phyloP scores from a whole-genome alignment of 2,888 invertebrate species.

The Sinohyriopsis cumingii region DNA sequence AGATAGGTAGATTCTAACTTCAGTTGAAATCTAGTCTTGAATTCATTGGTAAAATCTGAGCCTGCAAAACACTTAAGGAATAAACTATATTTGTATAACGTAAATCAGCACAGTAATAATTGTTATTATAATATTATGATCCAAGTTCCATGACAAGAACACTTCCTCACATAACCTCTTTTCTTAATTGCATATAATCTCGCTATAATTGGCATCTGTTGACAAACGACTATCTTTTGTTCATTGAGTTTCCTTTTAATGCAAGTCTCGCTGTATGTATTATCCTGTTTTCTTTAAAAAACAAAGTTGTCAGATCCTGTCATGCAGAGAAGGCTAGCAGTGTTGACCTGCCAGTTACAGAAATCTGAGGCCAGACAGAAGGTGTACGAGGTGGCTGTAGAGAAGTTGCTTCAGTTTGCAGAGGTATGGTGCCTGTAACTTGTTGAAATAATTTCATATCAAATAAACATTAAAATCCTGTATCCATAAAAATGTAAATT shows the following conservation, averaged over 20 bases:
- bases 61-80: neutral
- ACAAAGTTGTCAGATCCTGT: slow-evolving; percentile 34
- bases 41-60: no score
- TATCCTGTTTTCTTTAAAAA: no score
- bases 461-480: neutral
- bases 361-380: slow-evolving; percentile 66
- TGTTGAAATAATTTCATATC: neutral
- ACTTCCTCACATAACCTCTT: no score
- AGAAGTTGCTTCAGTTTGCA: slow-evolving; percentile 65
- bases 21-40: no score
- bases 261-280: no score
- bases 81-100: neutral
- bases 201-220: no score
- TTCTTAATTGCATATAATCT: no score
- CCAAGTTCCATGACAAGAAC: no score
- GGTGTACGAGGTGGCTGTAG: slow-evolving; percentile 69
- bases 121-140: neutral
- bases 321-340: slow-evolving; percentile 61
- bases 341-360: slow-evolving; percentile 66
- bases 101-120: neutral
- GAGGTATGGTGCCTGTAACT: slow-evolving; percentile 46
- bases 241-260: no score
- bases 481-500: slow-evolving; percentile 1
- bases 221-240: no score
- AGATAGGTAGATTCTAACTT: no score